phyloP scores from a whole-genome alignment of 1,140 invertebrate genomes.

The Tigriopus japonicus region DNA sequence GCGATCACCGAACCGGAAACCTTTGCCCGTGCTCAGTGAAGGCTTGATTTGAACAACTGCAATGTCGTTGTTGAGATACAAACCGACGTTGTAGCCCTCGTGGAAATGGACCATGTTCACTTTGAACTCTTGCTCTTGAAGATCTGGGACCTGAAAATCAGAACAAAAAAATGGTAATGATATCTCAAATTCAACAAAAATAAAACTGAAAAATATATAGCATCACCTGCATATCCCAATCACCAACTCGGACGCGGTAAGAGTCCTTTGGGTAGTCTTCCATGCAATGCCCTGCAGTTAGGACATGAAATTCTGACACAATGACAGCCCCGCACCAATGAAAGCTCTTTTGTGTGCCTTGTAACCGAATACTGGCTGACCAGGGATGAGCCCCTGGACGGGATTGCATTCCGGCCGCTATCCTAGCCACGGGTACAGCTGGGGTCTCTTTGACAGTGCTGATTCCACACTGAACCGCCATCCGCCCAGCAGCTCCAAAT shows the following conservation, averaged over 20 bases:
- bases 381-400: constrained; percentile 46
- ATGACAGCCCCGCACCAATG: constrained; percentile 62
- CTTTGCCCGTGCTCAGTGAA: constrained; percentile 26
- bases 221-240: constrained; percentile 43
- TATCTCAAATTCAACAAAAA: too few species aligned
- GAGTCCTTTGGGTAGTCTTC: constrained; percentile 41
- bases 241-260: constrained; percentile 45
- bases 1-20: constrained; percentile 40
- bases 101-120: constrained; percentile 47
- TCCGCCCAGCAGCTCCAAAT: neutral
- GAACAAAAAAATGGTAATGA: too few species aligned
- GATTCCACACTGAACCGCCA: neutral
- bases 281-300: constrained; percentile 62
- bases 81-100: constrained; percentile 39
- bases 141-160: constrained; percentile 34
- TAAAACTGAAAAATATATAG: too few species aligned
- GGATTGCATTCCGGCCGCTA: constrained; percentile 26
- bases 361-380: constrained; percentile 33
- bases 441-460: neutral
- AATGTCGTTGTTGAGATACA: constrained; percentile 51
- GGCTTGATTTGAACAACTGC: constrained; percentile 35
- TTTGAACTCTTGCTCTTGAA: constrained; percentile 40
- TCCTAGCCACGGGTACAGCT: constrained; percentile 18
- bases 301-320: constrained; percentile 41
- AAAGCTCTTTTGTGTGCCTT: constrained; percentile 30